phyloP scores from a whole-genome alignment of 2,888 invertebrate genomes.

The Spodoptera exigua region DNA sequence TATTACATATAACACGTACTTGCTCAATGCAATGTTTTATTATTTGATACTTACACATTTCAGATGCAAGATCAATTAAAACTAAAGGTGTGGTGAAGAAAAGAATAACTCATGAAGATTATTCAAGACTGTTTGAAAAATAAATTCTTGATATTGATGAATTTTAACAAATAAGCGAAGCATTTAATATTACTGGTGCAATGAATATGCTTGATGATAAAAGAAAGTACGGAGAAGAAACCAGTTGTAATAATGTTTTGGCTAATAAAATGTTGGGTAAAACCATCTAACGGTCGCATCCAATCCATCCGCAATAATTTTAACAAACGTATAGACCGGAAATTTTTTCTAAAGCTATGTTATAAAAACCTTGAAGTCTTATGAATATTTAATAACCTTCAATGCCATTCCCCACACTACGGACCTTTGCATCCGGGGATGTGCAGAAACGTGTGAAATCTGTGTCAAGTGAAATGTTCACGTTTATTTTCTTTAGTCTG shows the following conservation, averaged over 20 bases:
- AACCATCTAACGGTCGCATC: constrained; percentile 11
- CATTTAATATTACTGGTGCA: background rate
- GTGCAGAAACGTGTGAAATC: constrained; percentile 51
- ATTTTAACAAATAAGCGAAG: background rate
- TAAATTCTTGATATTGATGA: background rate
- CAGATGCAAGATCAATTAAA: constrained; percentile 29
- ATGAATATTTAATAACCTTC: constrained; percentile 48
- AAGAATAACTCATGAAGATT: background rate
- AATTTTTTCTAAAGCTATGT: constrained; percentile 18
- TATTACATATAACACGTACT: constrained; percentile 44
- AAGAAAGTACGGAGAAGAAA: constrained; percentile 23
- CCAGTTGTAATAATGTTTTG: constrained; percentile 13
- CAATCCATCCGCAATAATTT: background rate
- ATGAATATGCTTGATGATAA: constrained; percentile 4
- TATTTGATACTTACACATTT: constrained; percentile 38
- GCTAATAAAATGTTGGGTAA: constrained; percentile 7
- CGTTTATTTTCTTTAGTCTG: constrained; percentile 35
- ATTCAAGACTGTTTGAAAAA: background rate
- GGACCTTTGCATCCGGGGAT: constrained; percentile 44
- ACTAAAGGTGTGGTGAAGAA: constrained; percentile 26
- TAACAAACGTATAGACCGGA: constrained; percentile 33
- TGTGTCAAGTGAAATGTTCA: constrained; percentile 48
- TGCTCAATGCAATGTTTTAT: constrained; percentile 31
- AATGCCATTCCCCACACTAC: constrained; percentile 40
- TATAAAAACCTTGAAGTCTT: constrained; percentile 51